Conservation (phyloP, 92 coral and sea anemone species). For the Virgularia gustaviana region DNA sequence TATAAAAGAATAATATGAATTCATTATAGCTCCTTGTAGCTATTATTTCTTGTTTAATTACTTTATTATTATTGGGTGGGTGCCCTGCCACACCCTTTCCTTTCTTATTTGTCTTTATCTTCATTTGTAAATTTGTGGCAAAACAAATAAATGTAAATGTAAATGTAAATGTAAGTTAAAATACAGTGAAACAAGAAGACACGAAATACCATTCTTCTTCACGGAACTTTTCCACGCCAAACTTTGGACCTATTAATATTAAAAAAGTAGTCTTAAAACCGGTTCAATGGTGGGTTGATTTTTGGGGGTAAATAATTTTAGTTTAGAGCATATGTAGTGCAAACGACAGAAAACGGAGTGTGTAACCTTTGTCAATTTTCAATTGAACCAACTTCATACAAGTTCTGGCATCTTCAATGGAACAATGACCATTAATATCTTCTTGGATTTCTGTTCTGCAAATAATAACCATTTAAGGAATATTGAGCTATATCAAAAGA, state of each 20-base stretch:
- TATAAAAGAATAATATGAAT: background rate
- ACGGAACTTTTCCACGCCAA: background rate
- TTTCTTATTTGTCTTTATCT: no score
- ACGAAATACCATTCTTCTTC: constrained; percentile 9
- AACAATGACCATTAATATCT: constrained; percentile 71
- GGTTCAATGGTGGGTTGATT: background rate
- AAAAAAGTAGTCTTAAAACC: background rate
- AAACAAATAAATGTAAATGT: no score
- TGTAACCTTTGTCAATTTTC: constrained; percentile 66
- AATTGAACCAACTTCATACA: constrained; percentile 82
- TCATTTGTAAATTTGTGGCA: no score
- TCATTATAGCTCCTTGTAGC: no score
- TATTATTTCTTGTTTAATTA: no score
- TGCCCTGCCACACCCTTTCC: no score
- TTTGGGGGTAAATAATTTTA: background rate
- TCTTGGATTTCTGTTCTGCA: constrained; percentile 72
- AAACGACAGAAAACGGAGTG: background rate
- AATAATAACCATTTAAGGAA: no score
- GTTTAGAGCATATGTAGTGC: background rate
- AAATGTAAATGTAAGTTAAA: background rate
- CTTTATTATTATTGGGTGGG: no score
- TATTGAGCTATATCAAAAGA: no score
- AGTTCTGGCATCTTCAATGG: constrained; percentile 86
- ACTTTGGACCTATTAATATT: constrained; percentile 13
- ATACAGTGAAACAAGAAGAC: background rate